Conservation (phyloP, 2,797 vertebrate genomes). For the Coendou prehensilis region DNA sequence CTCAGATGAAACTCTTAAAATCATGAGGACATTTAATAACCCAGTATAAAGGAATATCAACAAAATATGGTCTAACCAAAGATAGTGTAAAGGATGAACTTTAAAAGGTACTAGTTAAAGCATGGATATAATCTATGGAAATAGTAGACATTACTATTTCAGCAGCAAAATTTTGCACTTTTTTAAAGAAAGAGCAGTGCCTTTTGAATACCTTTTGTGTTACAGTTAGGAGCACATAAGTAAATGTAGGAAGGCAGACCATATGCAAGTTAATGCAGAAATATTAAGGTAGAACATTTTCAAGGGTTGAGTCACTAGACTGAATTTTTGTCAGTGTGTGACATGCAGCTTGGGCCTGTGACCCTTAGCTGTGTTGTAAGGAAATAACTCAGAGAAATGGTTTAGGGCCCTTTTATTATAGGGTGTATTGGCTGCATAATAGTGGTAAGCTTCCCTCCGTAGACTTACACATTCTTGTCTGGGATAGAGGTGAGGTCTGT, state of each 20-base stretch:
- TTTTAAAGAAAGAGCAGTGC: background rate
- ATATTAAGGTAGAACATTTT: slow-evolving; percentile 30
- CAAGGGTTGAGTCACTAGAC: background rate
- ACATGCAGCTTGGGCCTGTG: background rate
- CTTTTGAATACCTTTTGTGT: slow-evolving; percentile 55
- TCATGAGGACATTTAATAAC: slow-evolving; percentile 55
- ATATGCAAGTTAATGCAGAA: slow-evolving; percentile 1
- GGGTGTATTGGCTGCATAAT: background rate
- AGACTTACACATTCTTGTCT: background rate
- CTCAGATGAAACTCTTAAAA: slow-evolving; percentile 56
- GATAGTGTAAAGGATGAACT: slow-evolving; percentile 7
- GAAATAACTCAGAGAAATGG: background rate
- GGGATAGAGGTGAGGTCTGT: background rate
- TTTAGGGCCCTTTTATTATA: background rate
- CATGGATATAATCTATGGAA: slow-evolving; percentile 32
- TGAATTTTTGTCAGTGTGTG: slow-evolving; percentile 33
- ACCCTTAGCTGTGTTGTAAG: slow-evolving; percentile 35
- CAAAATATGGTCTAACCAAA: slow-evolving; percentile 40
- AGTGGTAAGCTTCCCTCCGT: background rate
- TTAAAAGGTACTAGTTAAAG: slow-evolving; percentile 52
- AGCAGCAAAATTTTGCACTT: background rate
- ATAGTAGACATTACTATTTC: slow-evolving; percentile 36
- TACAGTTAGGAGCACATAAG: background rate
- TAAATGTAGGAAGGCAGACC: background rate
- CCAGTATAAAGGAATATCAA: slow-evolving; percentile 40